Conservation (phyloP, 2,888 invertebrate genomes). For the Drosophila crucigera region DNA sequence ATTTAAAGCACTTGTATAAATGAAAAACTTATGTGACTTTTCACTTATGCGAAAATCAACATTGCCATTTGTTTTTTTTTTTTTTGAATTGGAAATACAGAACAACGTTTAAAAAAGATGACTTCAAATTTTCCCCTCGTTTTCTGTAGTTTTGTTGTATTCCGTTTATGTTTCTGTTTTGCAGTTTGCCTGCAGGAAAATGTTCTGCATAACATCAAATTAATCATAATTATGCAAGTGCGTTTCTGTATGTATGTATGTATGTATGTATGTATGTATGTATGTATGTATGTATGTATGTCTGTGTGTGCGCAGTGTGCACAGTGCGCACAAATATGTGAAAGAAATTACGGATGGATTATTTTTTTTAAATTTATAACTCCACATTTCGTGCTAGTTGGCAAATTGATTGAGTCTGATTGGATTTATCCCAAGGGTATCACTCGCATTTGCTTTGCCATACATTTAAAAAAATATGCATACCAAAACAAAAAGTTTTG, state of each 20-base stretch:
- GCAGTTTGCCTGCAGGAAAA: constrained; percentile 27
- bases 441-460: constrained; percentile 13
- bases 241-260: neutral
- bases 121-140: neutral
- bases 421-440: constrained; percentile 53
- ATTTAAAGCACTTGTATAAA: neutral
- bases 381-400: constrained; percentile 52
- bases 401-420: constrained; percentile 70
- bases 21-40: neutral
- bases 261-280: neutral
- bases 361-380: constrained; percentile 53
- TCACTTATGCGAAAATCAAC: neutral
- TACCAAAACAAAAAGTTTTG: neutral
- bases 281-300: neutral
- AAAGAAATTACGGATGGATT: neutral
- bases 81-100: neutral
- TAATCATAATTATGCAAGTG: constrained; percentile 38
- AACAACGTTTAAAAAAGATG: neutral
- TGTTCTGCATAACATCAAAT: constrained; percentile 19
- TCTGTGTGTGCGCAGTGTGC: neutral
- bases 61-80: neutral
- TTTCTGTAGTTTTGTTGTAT: constrained; percentile 4
- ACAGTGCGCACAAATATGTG: neutral
- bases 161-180: constrained; percentile 14
- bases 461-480: neutral